Evolutionary conservation across 2,113 vertebrate species (phyloP).

Genomic region (Saccopteryx leptura): DNA sequence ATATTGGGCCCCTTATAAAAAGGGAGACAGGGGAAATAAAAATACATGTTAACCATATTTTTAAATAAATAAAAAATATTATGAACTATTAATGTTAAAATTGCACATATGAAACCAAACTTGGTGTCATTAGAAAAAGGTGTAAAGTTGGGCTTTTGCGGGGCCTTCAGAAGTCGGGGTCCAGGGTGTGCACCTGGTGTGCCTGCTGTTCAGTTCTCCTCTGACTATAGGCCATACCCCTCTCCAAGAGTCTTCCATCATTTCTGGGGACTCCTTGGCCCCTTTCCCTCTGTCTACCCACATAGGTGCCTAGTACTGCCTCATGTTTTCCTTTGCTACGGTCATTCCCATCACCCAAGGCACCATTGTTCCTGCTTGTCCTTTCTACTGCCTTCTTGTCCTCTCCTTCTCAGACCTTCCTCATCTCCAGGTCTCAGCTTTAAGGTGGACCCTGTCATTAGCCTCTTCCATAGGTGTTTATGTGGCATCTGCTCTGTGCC

Average conservation of each 20-base stretch:
- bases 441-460: neutral
- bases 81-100: no score
- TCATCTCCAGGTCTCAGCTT: neutral
- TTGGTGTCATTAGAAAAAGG: no score
- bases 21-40: no score
- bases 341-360: accelerated
- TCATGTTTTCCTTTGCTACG: neutral
- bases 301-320: neutral
- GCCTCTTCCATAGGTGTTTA: neutral
- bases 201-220: no score
- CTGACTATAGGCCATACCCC: no score
- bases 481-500: neutral
- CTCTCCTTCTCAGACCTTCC: neutral
- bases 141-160: no score
- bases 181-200: no score
- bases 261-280: neutral
- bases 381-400: neutral
- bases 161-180: no score
- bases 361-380: neutral
- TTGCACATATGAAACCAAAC: no score
- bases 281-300: neutral
- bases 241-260: neutral
- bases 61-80: no score
- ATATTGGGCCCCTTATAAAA: no score
- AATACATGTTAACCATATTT: no score